Percentiles rank a stretch among this genome's conserved stretches.
Conservation (phyloP, 2,888 invertebrate species). For the Drosophila gaucha region DNA sequence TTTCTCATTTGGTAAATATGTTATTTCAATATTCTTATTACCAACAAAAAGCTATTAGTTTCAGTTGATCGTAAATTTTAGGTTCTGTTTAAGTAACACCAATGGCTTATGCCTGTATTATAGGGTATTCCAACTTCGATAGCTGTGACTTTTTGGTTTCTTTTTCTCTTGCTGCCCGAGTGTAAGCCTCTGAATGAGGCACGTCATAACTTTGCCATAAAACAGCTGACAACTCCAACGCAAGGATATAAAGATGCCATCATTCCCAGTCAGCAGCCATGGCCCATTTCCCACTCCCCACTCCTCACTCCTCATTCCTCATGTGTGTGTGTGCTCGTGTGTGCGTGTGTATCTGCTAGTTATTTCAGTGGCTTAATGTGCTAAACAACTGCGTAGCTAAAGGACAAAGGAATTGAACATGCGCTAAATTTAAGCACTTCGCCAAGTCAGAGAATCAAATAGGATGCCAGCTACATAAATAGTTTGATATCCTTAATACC, state of each 20-base stretch:
- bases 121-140: background rate
- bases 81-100: too few species aligned
- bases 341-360: conserved; percentile 35
- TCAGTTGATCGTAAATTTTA: too few species aligned
- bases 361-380: conserved; percentile 72
- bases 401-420: conserved; percentile 50
- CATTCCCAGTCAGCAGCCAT: conserved; percentile 33
- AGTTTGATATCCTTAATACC: conserved; percentile 17
- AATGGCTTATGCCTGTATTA: too few species aligned
- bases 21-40: too few species aligned
- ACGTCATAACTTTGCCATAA: conserved; percentile 74
- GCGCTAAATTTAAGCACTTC: conserved; percentile 53
- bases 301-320: too few species aligned
- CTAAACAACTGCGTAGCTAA: conserved; percentile 65
- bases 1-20: too few species aligned
- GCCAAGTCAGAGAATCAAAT: conserved; percentile 22
- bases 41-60: too few species aligned
- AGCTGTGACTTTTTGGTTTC: too few species aligned
- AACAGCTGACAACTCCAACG: conserved; percentile 71
- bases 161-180: background rate
- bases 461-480: conserved; percentile 19
- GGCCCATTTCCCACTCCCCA: conserved; percentile 13
- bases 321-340: background rate
- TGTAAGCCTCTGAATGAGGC: conserved; percentile 69
- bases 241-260: conserved; percentile 60